phyloP scores from a whole-genome alignment of 2,888 invertebrate species.

The Tipula vernalis region DNA sequence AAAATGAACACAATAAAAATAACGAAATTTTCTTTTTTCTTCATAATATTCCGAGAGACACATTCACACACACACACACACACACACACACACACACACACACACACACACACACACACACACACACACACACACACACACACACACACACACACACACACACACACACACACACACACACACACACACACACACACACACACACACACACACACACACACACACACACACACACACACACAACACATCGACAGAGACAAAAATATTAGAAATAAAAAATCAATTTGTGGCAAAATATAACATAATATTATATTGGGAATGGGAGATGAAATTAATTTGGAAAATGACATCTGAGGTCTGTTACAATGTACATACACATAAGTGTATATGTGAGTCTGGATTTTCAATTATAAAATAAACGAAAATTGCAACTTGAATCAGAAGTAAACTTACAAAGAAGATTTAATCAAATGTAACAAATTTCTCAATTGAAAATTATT shows the following conservation, averaged over 20 bases:
- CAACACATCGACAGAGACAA: too few relatives aligned
- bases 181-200: not conserved
- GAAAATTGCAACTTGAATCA: not conserved
- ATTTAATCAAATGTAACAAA: conserved; percentile 4
- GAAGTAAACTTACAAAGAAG: not conserved
- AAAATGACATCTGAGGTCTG: conserved; percentile 4
- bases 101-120: not conserved
- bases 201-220: not conserved
- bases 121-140: not conserved
- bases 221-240: not conserved
- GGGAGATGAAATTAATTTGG: not conserved
- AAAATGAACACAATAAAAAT: not conserved
- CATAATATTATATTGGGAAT: not conserved
- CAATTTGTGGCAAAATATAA: not conserved
- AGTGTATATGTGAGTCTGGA: not conserved
- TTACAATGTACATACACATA: not conserved
- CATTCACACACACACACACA: not conserved
- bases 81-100: not conserved
- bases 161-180: not conserved
- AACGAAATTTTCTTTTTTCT: not conserved
- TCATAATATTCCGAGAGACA: not conserved
- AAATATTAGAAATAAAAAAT: not conserved
- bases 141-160: not conserved
- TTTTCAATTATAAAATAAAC: not conserved
- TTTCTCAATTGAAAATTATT: conserved; percentile 4